Conservation (phyloP, 2,797 vertebrate genomes). For the Oreonectes daqikongensis region DNA sequence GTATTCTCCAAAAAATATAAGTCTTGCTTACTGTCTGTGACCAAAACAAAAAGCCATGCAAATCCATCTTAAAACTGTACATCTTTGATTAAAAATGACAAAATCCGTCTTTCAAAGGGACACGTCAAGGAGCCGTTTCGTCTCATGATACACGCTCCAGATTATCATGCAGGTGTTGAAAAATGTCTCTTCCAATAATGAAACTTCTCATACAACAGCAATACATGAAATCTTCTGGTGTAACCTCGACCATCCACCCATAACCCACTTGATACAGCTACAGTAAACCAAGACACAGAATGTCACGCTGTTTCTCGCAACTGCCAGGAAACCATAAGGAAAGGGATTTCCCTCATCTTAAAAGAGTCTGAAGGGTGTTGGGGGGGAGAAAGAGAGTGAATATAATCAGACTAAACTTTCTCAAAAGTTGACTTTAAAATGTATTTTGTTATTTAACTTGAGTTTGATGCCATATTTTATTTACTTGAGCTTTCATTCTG, state of each 20-base stretch:
- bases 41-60: not conserved
- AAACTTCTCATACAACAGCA: not conserved
- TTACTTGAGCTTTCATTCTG: not conserved
- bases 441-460: not conserved
- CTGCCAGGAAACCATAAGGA: constrained; percentile 40
- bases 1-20: not conserved
- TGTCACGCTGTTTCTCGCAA: not conserved
- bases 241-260: not conserved
- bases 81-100: not conserved
- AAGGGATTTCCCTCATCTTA: constrained; percentile 55
- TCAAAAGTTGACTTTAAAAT: not conserved
- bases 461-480: not conserved
- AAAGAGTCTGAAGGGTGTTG: constrained; percentile 13
- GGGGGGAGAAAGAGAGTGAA: constrained; percentile 3
- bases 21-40: constrained; percentile 4
- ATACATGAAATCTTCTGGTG: not conserved
- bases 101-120: not conserved
- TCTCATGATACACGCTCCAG: not conserved
- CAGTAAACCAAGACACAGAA: constrained; percentile 14
- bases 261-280: not conserved
- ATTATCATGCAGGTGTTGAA: not conserved
- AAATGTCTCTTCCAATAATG: not conserved
- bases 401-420: not conserved
- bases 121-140: not conserved
- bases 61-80: not conserved